Base-by-base conservation (phyloP, 1,140 invertebrate genomes). In the Euwallacea similis region DNA sequence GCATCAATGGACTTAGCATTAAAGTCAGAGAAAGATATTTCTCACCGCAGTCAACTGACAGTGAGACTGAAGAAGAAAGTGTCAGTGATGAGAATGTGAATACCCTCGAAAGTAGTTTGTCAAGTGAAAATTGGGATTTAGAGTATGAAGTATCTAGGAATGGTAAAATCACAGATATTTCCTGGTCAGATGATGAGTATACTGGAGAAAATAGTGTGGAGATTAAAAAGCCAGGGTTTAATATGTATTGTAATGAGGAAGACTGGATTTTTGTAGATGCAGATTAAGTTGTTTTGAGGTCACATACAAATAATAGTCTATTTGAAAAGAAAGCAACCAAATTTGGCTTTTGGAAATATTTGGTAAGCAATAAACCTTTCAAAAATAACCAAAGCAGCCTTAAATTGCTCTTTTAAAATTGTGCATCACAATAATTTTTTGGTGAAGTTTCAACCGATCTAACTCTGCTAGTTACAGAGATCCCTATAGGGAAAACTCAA, bases 181-280 rank as follows among this genome's bases (percentile, higher is more conserved):
- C 41, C 21, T 59, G n/a, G 53, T 73, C 66, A 21, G 66, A 73
- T 68, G 13, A 73, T 42, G 71, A 73, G 43, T 68, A 42, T 59
- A 55, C 15, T 64, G 71, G 44, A 42, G 50, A 73, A 21, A 7
- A 50, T 41, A 0, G 0, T 50, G 11, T 42, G 41, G 15, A 21
- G 0, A 47, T 9, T 44, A 7, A 16, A 2, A 33, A 13, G 41
- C 7, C 0, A n/a, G 3, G 2, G 11, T 13, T 7, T 47, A 33
- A 62, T 50, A 42, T 42, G 16, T 42, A 62, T 46, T 8, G 60
- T 15, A 33, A 21, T 16, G 53, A 71, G 2, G 69, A 71, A 66
- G 69, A 71, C 42, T 71, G 62, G 63, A n/a, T 66, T 6, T 71
- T 71, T 66, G 56, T 47, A 6, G 69, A 71, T 71, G 69, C 58